Evolutionary conservation across 2,888 invertebrate genomes (phyloP), one percentile per base, ranked within the genome.

Genomic region (Drosophila limbata): DNA sequence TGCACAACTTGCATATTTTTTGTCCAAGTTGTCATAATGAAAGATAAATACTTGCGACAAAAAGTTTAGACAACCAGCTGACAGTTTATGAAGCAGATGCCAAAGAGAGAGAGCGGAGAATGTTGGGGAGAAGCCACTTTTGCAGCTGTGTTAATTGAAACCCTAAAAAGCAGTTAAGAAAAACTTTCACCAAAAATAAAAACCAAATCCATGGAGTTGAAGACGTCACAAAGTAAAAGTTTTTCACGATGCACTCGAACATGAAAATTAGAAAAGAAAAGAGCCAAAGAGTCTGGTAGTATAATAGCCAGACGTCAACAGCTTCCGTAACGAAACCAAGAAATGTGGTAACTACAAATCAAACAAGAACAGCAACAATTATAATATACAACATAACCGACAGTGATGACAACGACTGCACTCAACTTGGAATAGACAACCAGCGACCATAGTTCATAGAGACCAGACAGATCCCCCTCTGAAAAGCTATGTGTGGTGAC

Each of bases 301-400:
- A 50, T 17, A 15, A 25, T 35, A 21, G 50, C 11, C 45, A 69
- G 61, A 68, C 77, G 73, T 69, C 73, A 73, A 69, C 72, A 60
- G 79, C 75, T 77, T 78, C 77, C 79, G 77, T 72, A 77, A 78
- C 67, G 59, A 69, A 61, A 50, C 61, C 47, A 56, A 69, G 56
- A 73, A 73, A 84, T 87, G 88, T 87, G 84, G 83, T 84, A 87
- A 87, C 83, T 66, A 67, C 64, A 87, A 81, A 81, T 85, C 79
- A 87, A 84, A 84, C 70, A 84, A 79, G 74, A 84, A 83, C 69
- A 76, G 56, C 69, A 73, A 74, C 71, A 74, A 81, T 68, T 69
- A 75, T 68, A 73, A 61, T 51, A 40, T 33, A 60, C 53, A 72
- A 66, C 68, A 75, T 53, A 69, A 59, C 75, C 69, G 73, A 69